Conservation (phyloP, 1,140 invertebrate species). For the Galleria mellonella region DNA sequence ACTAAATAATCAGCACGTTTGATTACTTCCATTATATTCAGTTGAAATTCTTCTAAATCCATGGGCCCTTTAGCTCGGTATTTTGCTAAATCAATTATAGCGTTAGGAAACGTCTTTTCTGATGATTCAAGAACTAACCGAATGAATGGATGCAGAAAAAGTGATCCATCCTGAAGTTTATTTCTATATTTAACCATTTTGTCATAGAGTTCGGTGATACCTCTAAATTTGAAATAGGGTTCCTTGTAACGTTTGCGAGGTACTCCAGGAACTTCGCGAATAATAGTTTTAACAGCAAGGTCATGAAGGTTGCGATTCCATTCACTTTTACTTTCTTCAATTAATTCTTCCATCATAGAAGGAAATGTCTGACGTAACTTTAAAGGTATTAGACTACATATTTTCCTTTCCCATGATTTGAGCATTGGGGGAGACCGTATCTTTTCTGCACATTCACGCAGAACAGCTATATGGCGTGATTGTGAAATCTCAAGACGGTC, state of each 20-base stretch:
- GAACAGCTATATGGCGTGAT: slow-evolving; percentile 46
- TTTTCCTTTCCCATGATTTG: slow-evolving; percentile 70
- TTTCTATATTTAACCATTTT: slow-evolving; percentile 76
- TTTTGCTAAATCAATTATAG: slow-evolving; percentile 73
- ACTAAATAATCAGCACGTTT: slow-evolving; percentile 63
- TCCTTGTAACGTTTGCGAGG: slow-evolving; percentile 52
- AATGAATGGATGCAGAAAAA: slow-evolving; percentile 78
- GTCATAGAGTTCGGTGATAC: slow-evolving; percentile 75
- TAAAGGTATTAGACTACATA: slow-evolving; percentile 57
- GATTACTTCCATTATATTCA: slow-evolving; percentile 61
- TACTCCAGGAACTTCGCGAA: slow-evolving; percentile 62
- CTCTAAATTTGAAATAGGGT: slow-evolving; percentile 74
- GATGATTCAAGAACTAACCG: slow-evolving; percentile 76
- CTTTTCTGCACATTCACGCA: slow-evolving; percentile 54
- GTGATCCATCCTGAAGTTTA: slow-evolving; percentile 67
- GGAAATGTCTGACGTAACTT: slow-evolving; percentile 57
- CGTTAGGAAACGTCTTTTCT: slow-evolving; percentile 69
- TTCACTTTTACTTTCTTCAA: slow-evolving; percentile 66
- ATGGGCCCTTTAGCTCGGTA: slow-evolving; percentile 67
- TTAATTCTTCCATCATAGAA: slow-evolving; percentile 51
- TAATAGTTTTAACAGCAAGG: slow-evolving; percentile 65
- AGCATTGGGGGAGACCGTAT: slow-evolving; percentile 63
- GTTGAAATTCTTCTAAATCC: slow-evolving; percentile 59
- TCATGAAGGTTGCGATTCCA: slow-evolving; percentile 70
- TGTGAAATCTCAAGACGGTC: slow-evolving; percentile 52